Base-by-base conservation (phyloP, 2,888 invertebrate species). In the Cyclophora punctaria region DNA sequence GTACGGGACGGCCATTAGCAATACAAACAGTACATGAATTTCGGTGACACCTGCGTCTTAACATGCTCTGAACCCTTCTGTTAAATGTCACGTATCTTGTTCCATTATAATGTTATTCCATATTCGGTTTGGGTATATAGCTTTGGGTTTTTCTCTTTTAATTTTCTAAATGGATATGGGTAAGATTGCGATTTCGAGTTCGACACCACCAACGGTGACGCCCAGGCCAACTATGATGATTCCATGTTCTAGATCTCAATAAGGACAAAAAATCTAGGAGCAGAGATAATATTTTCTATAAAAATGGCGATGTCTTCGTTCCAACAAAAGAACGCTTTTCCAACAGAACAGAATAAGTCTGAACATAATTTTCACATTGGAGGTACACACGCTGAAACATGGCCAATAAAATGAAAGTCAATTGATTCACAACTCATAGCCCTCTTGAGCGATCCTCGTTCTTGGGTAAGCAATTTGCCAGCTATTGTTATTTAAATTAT, bases 401-500 rank as follows among this genome's bases (percentile, higher is more conserved):
- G 7, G 33, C 44, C 44, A 33, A 33, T 37, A 37, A 37, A 37
- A 37, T 37, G 37, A 37, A 48, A 51, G 48, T 48, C 48, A 48
- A 54, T 54, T 49, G 53, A 53, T 53, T 47, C 35, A 41, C 43
- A 45, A 35, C n/a, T 40, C 41, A 44, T 7, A 43, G 35, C 7
- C 43, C 48, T 33, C 48, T 49, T 46, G 47, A 49, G 35, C 48
- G 50, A 48, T 48, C 37, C 5, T 46, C 33, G 7, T 44, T 44
- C 34, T 49, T 49, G 44, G 41, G 49, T 59, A 61, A 73, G 69
- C 70, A 75, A 80, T 76, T 78, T 75, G 66, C 64, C 64, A 57
- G 47, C 68, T 64, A 80, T 80, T 83, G 80, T 80, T 77, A 81
- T 82, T 81, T 72, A 80, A 81, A 82, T 78, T 67, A 66, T 64